phyloP scores from a whole-genome alignment of 2,797 vertebrate species.

The Arrhamphus sclerolepis region DNA sequence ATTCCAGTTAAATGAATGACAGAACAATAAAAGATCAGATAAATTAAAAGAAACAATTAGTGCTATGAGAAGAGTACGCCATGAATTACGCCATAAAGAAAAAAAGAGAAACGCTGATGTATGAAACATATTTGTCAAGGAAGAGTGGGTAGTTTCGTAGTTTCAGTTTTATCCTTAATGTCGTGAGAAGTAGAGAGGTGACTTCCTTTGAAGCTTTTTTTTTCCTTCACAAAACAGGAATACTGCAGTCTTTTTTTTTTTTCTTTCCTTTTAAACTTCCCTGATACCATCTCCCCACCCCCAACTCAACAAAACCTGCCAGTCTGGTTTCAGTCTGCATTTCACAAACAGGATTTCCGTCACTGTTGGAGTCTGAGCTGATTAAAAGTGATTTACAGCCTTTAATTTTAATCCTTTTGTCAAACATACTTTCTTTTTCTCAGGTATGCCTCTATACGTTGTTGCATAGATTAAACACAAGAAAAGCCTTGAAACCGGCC shows the following conservation, averaged over 20 bases:
- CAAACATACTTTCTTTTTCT: not conserved
- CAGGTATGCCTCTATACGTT: not conserved
- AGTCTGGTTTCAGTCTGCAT: conserved; percentile 68
- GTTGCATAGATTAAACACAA: conserved; percentile 6
- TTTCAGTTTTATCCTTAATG: not conserved
- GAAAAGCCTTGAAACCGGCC: conserved; percentile 6
- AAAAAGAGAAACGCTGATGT: not conserved
- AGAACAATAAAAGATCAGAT: not conserved
- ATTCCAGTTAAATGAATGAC: conserved; percentile 22
- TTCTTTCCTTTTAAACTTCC: conserved; percentile 16
- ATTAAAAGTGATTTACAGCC: conserved; percentile 19
- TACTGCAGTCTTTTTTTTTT: not conserved
- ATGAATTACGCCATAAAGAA: not conserved
- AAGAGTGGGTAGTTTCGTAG: not conserved
- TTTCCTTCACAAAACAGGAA: conserved; percentile 29
- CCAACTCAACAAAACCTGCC: conserved; percentile 71
- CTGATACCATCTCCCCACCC: conserved; percentile 56
- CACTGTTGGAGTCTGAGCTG: conserved; percentile 9
- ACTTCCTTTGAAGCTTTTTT: not conserved
- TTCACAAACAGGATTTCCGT: conserved; percentile 47
- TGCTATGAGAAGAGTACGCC: not conserved
- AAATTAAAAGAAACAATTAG: conserved; percentile 16
- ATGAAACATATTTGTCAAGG: not conserved
- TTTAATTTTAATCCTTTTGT: conserved; percentile 1
- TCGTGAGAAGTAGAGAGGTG: not conserved